phyloP scores from a whole-genome alignment of 2,888 invertebrate genomes.

The Ormyrus labotus region DNA sequence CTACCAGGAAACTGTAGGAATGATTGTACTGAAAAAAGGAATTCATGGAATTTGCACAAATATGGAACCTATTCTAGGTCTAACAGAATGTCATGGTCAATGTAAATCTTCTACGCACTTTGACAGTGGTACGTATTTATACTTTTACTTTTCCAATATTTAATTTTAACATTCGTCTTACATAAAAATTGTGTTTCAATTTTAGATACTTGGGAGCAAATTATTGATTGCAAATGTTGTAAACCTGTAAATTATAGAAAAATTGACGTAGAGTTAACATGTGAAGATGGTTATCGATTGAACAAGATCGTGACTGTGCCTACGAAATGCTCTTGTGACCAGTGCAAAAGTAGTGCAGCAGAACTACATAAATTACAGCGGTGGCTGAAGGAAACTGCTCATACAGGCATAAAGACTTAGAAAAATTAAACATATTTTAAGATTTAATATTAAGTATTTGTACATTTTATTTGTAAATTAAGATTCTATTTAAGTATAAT shows the following conservation, averaged over 20 bases:
- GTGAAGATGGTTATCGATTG: constrained; percentile 75
- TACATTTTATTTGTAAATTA: too few species aligned
- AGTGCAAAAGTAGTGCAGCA: too few species aligned
- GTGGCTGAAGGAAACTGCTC: too few species aligned
- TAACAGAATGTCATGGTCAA: constrained; percentile 84
- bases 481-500: too few species aligned
- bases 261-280: constrained; percentile 74
- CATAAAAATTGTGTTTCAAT: constrained; percentile 4
- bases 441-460: too few species aligned
- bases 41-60: constrained; percentile 83
- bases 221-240: constrained; percentile 71
- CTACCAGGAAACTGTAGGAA: constrained; percentile 78
- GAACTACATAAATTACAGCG: too few species aligned
- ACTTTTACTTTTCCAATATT: neutral
- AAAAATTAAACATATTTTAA: too few species aligned
- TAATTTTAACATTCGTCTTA: constrained; percentile 38
- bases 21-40: constrained; percentile 77
- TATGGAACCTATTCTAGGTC: constrained; percentile 78
- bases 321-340: constrained; percentile 71
- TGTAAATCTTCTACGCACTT: constrained; percentile 85
- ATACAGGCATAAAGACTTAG: too few species aligned
- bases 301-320: constrained; percentile 70
- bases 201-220: constrained; percentile 66
- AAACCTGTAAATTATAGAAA: constrained; percentile 68
- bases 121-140: constrained; percentile 78